A percentile compares a stretch with the other conserved stretches of the same genome.
phyloP scores from a whole-genome alignment of 2,888 invertebrate genomes.

The Norana najaformis region DNA sequence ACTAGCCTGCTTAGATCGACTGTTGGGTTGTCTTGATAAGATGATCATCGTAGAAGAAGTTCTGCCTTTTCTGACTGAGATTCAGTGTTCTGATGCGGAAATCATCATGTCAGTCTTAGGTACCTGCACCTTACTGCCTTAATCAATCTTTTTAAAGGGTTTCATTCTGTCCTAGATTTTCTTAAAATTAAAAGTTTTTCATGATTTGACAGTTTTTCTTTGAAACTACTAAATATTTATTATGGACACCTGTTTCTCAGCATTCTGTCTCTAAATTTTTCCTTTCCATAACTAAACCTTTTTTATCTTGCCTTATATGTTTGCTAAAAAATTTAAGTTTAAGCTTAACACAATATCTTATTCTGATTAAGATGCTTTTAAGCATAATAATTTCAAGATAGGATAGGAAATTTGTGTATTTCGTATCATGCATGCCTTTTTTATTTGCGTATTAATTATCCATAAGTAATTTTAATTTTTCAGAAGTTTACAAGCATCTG shows the following conservation, averaged over 20 bases:
- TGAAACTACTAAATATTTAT: background rate
- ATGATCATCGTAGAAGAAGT: conserved; percentile 87
- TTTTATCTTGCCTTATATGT: background rate
- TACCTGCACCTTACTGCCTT: conserved; percentile 71
- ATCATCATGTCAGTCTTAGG: conserved; percentile 87
- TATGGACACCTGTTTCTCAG: background rate
- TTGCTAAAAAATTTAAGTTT: background rate
- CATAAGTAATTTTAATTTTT: conserved; percentile 22
- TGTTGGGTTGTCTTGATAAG: conserved; percentile 81
- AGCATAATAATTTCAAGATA: background rate
- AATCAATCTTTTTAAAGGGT: background rate
- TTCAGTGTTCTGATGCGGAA: conserved; percentile 84
- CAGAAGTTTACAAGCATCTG: conserved; percentile 89
- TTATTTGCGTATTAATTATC: no score
- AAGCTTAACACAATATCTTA: background rate
- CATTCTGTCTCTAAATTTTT: background rate
- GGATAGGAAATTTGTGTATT: background rate
- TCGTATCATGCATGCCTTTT: background rate
- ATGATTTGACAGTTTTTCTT: background rate
- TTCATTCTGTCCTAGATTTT: background rate
- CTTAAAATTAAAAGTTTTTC: background rate
- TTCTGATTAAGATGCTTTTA: no score
- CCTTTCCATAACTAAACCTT: background rate
- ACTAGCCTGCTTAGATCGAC: conserved; percentile 70
- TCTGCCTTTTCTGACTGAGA: conserved; percentile 82